Conservation (phyloP, 64 coral and sea anemone species). For the Porites australiensis region DNA sequence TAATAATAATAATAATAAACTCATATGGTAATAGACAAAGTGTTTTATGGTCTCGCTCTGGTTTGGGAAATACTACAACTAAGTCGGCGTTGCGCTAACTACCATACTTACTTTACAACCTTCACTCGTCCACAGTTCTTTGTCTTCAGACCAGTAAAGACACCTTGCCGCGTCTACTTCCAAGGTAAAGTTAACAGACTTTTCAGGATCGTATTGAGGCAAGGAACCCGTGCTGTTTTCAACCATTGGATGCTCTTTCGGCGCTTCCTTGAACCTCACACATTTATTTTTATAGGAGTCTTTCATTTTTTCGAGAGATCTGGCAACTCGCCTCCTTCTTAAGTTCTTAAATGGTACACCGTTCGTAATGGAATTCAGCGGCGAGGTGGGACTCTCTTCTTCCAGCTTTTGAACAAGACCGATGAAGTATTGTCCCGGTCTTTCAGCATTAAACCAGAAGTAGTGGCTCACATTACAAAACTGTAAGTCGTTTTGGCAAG, state of each 20-base stretch:
- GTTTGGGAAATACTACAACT: not conserved
- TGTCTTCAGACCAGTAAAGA: conserved; percentile 41
- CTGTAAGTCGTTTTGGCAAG: not conserved
- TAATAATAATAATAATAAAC: too few species aligned
- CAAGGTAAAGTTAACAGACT: conserved; percentile 41
- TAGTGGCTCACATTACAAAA: not conserved
- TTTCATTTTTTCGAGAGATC: not conserved
- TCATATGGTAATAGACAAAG: too few species aligned
- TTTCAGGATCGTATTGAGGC: not conserved
- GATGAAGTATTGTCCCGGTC: not conserved
- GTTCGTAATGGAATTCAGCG: too few species aligned
- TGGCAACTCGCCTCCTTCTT: not conserved
- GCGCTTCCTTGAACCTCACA: conserved; percentile 7
- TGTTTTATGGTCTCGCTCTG: too few species aligned
- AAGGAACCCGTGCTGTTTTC: not conserved
- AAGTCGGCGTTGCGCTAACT: not conserved
- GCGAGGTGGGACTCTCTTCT: not conserved
- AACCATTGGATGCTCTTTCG: not conserved
- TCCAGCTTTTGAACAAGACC: not conserved
- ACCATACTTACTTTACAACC: conserved; percentile 40
- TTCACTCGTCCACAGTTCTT: conserved; percentile 42
- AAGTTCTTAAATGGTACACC: not conserved
- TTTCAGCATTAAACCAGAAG: conserved; percentile 10
- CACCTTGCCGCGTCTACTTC: conserved; percentile 30
- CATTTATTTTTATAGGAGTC: not conserved